Base-by-base conservation (phyloP, 1,140 invertebrate species). In the Acromyrmex heyeri region DNA sequence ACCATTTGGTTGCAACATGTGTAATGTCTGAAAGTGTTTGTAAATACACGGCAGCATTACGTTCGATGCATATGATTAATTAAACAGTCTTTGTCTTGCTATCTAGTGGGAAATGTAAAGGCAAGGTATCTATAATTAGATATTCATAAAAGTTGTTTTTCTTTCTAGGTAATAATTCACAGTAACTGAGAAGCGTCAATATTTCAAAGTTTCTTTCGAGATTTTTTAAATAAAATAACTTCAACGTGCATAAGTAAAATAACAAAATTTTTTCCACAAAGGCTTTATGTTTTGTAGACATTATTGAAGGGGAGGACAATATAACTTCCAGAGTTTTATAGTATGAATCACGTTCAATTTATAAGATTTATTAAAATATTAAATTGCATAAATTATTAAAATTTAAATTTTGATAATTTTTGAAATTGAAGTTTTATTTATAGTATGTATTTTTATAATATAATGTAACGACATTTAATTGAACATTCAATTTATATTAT, bases 41-140 rank as follows among this genome's bases (percentile, higher is more conserved):
- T 65, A 48, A 44, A 21, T 44, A 10, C 44, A 27, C 2, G 16
- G 8, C 30, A 27, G 53, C 14, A 12, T 55, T 53, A 53, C 21
- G 27, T 57, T 65, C 77, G 48, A 21, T 64, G 18, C 18, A 14
- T 53, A 81, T 81, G 48, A 81, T 81, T 81, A 81, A 70, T 81
- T 81, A 70, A 81, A 24, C 21, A 18, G 21, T 24, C 8, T 55
- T 69, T 12, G n/a, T 24, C 24, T 48, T 30, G 18, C 30, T 69
- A 34, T 34, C 21, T 12, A 30, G 1, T 34, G 24, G n/a, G 12
- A 69, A 79, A 79, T 21, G 27, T 30, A 34, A 57, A 38, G 16
- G 34, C 14, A 7, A 67, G 27, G 7, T 70, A 3, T 34, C 27
- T 69, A 10, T 44, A 34, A n/a, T 38, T 5, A 18, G 4, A 8